These are phyloP conservation scores for Oryzias dopingdopingensis DNA, from an alignment of 2,797 vertebrate genomes.

Conservation along the genomic window DNA sequence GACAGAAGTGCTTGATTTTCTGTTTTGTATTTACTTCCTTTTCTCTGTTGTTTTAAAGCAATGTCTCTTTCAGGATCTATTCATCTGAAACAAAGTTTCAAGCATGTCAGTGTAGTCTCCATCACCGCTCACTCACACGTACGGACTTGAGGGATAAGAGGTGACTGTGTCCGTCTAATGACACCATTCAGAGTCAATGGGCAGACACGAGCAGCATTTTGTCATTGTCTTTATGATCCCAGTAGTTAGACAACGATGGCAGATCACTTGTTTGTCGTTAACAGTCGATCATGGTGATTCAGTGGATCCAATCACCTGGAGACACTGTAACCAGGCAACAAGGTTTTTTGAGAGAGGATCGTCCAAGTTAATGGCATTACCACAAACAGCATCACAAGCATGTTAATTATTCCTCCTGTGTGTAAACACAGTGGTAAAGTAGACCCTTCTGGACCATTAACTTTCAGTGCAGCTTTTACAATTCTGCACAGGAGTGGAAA, in stretches of 20 bases:
- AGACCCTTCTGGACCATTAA: conserved; percentile 58
- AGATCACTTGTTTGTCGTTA: conserved; percentile 36
- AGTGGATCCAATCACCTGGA: conserved; percentile 54
- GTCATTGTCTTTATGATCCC: conserved; percentile 34
- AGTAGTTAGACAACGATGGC: conserved; percentile 39
- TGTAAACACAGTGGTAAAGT: conserved; percentile 56
- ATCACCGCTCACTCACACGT: conserved; percentile 8
- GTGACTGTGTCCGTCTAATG: conserved; percentile 33
- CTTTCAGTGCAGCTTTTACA: conserved; percentile 64
- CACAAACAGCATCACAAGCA: conserved; percentile 17
- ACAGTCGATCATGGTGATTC: conserved; percentile 42
- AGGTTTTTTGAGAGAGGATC: conserved; percentile 32
- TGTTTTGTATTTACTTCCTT: neutral
- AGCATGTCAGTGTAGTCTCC: neutral
- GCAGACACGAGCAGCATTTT: conserved; percentile 42
- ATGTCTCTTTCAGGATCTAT: neutral
- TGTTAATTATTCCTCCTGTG: conserved; percentile 60
- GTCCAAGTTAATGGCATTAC: conserved; percentile 38
- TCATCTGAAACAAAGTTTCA: conserved; percentile 15
- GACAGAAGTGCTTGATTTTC: neutral
- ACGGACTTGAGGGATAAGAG: conserved; percentile 29
- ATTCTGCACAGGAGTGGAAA: conserved; percentile 39
- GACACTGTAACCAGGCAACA: conserved; percentile 65
- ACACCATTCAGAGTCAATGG: conserved; percentile 24
- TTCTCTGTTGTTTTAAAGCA: neutral